Evolutionary conservation across 1,140 invertebrate species (phyloP).

Genomic region (Ladona fulva): DNA sequence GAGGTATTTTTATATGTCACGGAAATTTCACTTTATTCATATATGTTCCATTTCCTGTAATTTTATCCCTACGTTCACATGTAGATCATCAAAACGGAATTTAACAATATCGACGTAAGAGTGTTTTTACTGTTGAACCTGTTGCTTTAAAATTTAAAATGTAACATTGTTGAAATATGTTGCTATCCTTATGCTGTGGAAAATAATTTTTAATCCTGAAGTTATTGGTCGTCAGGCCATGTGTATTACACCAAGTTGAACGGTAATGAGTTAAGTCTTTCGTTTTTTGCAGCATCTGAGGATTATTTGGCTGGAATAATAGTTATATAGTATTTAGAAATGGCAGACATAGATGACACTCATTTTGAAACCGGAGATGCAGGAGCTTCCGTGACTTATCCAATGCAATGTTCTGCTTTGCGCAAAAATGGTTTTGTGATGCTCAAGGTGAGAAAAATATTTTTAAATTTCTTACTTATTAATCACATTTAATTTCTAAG

Average conservation of each 20-base stretch:
- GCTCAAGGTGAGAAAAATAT: constrained; percentile 55
- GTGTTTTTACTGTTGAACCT: too few relatives aligned
- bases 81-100: too few relatives aligned
- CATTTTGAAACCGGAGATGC: constrained; percentile 86
- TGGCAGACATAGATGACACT: constrained; percentile 78
- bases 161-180: neutral
- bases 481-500: too few relatives aligned
- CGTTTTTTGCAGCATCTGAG: neutral
- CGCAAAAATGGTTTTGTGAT: constrained; percentile 99
- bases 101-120: too few relatives aligned
- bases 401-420: constrained; percentile 96
- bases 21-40: too few relatives aligned
- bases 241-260: neutral
- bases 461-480: neutral
- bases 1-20: too few relatives aligned
- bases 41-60: too few relatives aligned
- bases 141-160: neutral
- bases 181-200: neutral
- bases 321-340: constrained; percentile 29
- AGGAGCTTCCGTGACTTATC: constrained; percentile 91
- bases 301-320: too few relatives aligned
- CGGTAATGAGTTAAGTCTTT: neutral
- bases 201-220: neutral
- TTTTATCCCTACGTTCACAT: too few relatives aligned
- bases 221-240: neutral